phyloP scores from a whole-genome alignment of 1,140 invertebrate genomes.

The Drosophila sulfurigaster region DNA sequence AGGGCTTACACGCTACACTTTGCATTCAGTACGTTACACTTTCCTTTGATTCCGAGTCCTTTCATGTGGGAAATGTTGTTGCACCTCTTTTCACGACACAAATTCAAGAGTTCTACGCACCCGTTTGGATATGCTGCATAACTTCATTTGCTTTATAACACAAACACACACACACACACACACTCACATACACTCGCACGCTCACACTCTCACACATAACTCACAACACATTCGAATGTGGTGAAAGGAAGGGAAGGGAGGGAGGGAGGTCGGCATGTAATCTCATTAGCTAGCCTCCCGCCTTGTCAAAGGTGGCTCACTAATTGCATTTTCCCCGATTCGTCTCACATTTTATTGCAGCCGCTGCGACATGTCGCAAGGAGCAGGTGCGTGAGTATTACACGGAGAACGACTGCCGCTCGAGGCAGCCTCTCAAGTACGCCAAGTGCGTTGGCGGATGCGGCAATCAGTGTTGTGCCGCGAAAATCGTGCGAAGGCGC shows the following conservation, averaged over 20 bases:
- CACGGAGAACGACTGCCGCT: slow-evolving; percentile 95
- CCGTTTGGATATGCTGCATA: slow-evolving; percentile 42
- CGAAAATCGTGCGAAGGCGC: slow-evolving; percentile 95
- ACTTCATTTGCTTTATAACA: slow-evolving; percentile 41
- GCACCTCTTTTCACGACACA: neutral
- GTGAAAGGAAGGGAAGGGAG: neutral
- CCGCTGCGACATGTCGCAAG: slow-evolving; percentile 93
- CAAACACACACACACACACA: slow-evolving; percentile 4
- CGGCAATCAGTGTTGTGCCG: slow-evolving; percentile 91
- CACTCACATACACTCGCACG: neutral
- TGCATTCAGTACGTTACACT: neutral
- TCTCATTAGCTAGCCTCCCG: slow-evolving; percentile 47
- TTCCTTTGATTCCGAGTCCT: slow-evolving; percentile 6
- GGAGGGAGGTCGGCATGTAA: slow-evolving; percentile 26
- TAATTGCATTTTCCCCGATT: slow-evolving; percentile 61
- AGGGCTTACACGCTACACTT: neutral
- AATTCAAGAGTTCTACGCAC: slow-evolving; percentile 19
- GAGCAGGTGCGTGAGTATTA: slow-evolving; percentile 95
- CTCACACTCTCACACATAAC: slow-evolving; percentile 2
- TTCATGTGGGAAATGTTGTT: slow-evolving; percentile 3
- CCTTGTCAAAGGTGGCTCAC: slow-evolving; percentile 53
- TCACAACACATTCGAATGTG: neutral
- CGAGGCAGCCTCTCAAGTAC: slow-evolving; percentile 94
- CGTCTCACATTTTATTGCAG: slow-evolving; percentile 46
- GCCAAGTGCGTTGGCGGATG: slow-evolving; percentile 91